These are phyloP conservation scores for Chelon labrosus DNA, from an alignment of 2,797 vertebrate genomes.

Conservation along the genomic window DNA sequence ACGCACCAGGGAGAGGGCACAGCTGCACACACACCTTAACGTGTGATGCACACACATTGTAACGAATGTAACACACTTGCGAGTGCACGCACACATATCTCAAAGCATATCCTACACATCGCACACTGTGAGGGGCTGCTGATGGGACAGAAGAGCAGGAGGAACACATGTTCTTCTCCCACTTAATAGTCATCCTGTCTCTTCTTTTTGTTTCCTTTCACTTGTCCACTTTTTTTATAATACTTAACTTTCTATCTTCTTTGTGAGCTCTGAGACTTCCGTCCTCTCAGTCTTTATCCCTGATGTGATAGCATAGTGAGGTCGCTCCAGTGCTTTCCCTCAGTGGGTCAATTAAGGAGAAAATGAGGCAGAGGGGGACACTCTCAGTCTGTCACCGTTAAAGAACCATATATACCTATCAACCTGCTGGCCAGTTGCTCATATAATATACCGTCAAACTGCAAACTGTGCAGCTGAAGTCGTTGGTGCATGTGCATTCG, in stretches of 20 bases:
- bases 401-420: conserved; percentile 64
- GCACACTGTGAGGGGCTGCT: conserved; percentile 80
- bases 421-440: conserved; percentile 68
- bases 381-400: conserved; percentile 73
- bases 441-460: conserved; percentile 72
- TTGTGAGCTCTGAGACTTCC: conserved; percentile 33
- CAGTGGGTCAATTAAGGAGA: conserved; percentile 78
- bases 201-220: conserved; percentile 9
- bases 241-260: conserved; percentile 38
- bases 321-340: conserved; percentile 63
- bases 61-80: conserved; percentile 51
- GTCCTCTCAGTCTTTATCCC: conserved; percentile 33
- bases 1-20: conserved; percentile 94
- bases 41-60: conserved; percentile 49
- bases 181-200: conserved; percentile 32
- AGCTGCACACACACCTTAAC: conserved; percentile 64
- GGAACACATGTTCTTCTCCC: conserved; percentile 55
- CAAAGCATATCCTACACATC: conserved; percentile 76
- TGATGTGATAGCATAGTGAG: conserved; percentile 51
- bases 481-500: conserved; percentile 32
- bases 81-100: conserved; percentile 46
- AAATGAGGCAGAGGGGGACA: conserved; percentile 76
- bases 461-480: conserved; percentile 21
- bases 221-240: conserved; percentile 24
- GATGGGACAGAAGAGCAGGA: conserved; percentile 52